These are phyloP conservation scores for Crioceris asparagi DNA, from an alignment of 2,888 invertebrate genomes.

Conservation along the genomic window DNA sequence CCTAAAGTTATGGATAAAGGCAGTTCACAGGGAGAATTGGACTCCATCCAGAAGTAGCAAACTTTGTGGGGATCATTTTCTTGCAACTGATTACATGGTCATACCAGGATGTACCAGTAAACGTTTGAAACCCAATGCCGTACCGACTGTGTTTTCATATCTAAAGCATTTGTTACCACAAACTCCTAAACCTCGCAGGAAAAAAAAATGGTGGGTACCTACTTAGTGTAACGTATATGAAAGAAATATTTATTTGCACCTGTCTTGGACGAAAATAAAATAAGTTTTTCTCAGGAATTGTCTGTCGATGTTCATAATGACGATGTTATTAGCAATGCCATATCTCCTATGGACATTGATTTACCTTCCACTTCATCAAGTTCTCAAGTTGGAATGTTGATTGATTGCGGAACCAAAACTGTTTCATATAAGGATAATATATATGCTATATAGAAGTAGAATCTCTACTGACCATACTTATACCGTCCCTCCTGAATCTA, in stretches of 20 bases:
- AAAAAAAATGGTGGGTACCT: slow-evolving; percentile 3
- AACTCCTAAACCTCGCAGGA: no score
- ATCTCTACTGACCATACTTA: no score
- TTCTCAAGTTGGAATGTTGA: no score
- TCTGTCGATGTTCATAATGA: no score
- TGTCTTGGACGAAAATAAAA: slow-evolving; percentile 3
- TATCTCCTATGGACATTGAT: no score
- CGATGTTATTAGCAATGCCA: no score
- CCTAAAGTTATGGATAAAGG: slow-evolving; percentile 16
- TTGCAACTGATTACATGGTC: slow-evolving; percentile 6
- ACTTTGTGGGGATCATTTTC: slow-evolving; percentile 18
- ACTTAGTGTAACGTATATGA: slow-evolving; percentile 3
- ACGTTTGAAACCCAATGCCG: slow-evolving; percentile 15
- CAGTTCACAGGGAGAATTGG: slow-evolving; percentile 20
- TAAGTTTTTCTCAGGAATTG: no score
- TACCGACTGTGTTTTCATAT: slow-evolving; percentile 15
- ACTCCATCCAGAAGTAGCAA: slow-evolving; percentile 16
- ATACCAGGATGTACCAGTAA: slow-evolving; percentile 9
- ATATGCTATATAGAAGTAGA: no score
- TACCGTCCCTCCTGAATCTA: no score
- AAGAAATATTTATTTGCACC: not conserved
- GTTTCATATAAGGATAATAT: no score
- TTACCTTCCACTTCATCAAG: no score
- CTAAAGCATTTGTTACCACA: slow-evolving; percentile 10
- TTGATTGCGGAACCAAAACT: no score